A percentile compares a stretch with the other conserved stretches of the same genome.
Evolutionary conservation across 2,797 vertebrate genomes (phyloP).

Genomic region (Poeciliopsis turneri): DNA sequence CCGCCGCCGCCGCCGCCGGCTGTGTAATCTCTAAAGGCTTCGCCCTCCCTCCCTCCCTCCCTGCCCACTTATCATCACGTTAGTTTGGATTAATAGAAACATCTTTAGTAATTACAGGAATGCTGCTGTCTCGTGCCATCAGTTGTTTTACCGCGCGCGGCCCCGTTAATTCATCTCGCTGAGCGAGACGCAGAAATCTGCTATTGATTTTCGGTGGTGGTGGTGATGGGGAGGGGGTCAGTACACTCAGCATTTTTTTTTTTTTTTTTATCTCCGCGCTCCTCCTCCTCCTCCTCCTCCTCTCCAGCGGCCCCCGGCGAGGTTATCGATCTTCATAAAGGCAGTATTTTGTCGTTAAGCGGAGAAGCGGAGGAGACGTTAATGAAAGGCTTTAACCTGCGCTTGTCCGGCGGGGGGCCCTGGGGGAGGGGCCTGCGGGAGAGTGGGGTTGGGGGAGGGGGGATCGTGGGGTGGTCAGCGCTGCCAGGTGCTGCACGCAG

Average conservation of each 20-base stretch:
- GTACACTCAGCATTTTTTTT: slow-evolving; percentile 62
- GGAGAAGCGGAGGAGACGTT: slow-evolving; percentile 67
- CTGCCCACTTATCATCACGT: slow-evolving; percentile 68
- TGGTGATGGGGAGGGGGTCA: neutral
- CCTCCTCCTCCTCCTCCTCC: slow-evolving; percentile 15
- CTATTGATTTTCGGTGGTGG: slow-evolving; percentile 72
- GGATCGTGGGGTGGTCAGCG: slow-evolving; percentile 36
- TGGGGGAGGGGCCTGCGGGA: too few relatives aligned
- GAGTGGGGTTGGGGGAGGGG: neutral
- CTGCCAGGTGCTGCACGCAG: slow-evolving; percentile 68
- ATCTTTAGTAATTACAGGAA: slow-evolving; percentile 75
- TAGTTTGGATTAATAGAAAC: slow-evolving; percentile 77
- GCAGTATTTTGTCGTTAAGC: slow-evolving; percentile 73
- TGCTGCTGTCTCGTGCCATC: slow-evolving; percentile 55
- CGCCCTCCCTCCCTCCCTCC: neutral
- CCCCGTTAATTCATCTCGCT: slow-evolving; percentile 69
- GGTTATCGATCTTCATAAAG: slow-evolving; percentile 79
- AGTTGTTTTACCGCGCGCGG: slow-evolving; percentile 72
- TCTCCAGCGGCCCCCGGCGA: slow-evolving; percentile 51
- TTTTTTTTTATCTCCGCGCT: slow-evolving; percentile 48
- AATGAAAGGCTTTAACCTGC: slow-evolving; percentile 77
- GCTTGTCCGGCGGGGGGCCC: slow-evolving; percentile 38
- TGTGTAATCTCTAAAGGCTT: slow-evolving; percentile 54
- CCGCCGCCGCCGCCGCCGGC: slow-evolving; percentile 40
- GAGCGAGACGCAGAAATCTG: slow-evolving; percentile 75